These are phyloP conservation scores for Liposcelis brunnea DNA, from an alignment of 2,888 invertebrate genomes.

Conservation along the genomic window DNA sequence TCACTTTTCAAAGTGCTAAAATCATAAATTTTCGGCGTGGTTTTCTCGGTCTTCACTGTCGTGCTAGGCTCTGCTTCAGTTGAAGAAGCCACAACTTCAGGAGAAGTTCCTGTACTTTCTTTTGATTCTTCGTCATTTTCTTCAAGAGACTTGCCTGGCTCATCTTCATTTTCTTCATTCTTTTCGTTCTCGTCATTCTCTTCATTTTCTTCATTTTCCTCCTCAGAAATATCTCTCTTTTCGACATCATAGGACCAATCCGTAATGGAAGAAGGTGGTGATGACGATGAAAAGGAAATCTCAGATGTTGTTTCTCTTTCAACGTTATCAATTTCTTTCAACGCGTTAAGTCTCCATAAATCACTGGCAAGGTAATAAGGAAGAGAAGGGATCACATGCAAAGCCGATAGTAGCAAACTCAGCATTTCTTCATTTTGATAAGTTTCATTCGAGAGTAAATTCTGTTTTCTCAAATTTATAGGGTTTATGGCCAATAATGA, in stretches of 20 bases:
- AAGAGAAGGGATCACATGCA: conserved; percentile 4
- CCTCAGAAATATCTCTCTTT: too few relatives aligned
- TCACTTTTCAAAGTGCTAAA: not conserved
- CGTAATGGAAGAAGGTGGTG: not conserved
- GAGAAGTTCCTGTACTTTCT: too few relatives aligned
- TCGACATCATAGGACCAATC: too few relatives aligned
- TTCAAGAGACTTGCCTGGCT: not conserved
- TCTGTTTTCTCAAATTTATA: not conserved
- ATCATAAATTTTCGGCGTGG: not conserved
- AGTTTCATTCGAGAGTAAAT: not conserved
- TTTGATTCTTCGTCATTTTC: not conserved
- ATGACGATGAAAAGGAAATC: not conserved
- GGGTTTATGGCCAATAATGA: conserved; percentile 1
- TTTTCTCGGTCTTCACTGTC: not conserved
- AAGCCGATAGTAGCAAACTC: not conserved
- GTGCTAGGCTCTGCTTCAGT: too few relatives aligned
- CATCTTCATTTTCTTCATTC: not conserved
- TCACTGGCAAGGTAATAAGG: not conserved
- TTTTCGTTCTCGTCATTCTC: too few relatives aligned
- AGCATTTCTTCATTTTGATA: not conserved
- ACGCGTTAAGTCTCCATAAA: not conserved
- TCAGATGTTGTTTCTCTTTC: not conserved
- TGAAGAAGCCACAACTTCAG: too few relatives aligned
- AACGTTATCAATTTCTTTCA: not conserved
- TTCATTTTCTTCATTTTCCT: too few relatives aligned